Base-by-base conservation (phyloP, 2,113 vertebrate genomes). In the Hipposideros armiger region DNA sequence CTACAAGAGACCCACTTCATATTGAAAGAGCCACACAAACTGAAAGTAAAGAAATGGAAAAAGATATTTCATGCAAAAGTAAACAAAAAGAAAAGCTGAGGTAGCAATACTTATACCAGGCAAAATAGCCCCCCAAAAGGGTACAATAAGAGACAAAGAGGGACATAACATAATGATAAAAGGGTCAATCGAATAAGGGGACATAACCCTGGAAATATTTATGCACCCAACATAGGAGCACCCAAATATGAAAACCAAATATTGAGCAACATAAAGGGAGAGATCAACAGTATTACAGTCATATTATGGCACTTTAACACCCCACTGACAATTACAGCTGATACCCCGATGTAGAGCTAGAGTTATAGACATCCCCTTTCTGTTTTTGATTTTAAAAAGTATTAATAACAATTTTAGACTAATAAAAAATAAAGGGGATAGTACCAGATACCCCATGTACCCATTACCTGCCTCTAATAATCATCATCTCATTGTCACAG, bases 391-490 rank as follows among this genome's bases (percentile, higher is more conserved):
- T 73, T 87, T 74, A 40, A 66, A 32, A 60, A 76, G 16, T 82
- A 52, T 93, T 72, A 72, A 86, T 87, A 74, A 73, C 36, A 85
- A 64, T 83, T 92, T 90, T 47, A 54, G 73, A 76, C 47, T 83
- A 74, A 87, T 66, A 85, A 9, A 74, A 81, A 85, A 56, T 90
- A 82, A 74, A 81, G 8, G 32, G 36, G 64, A 11, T 54, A 85
- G 30, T 58, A 60, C 3, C 11, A 89, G 52, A 60, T 82, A 28
- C 17, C 26, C 15, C 6, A 60, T 28, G 3, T 85, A 50, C 14
- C 2, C 28, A n/a, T 81, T 70, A 70, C 62, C 26, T 90, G 7
- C 69, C 28, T 90, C 40, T 76, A 77, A 36, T 20, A 62, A 64
- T 50, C 30, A 81, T 86, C 26, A 70, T 24, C n/a, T 89, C 32